Conservation (phyloP, 2,113 vertebrate genomes). For the Leptobrachium ailaonicum region DNA sequence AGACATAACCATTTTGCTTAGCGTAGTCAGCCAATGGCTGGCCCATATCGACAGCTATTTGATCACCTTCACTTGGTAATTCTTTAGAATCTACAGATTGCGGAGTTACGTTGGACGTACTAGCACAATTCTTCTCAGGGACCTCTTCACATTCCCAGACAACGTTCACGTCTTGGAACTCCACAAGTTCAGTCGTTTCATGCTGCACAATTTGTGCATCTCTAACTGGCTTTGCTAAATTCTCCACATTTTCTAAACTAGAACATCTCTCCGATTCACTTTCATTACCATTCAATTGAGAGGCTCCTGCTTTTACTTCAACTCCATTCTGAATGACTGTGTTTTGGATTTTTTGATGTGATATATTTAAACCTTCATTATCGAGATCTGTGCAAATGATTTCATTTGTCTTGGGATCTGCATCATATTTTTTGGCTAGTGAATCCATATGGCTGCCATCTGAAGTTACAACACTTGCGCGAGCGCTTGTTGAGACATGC, state of each 20-base stretch:
- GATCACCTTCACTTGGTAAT: not conserved
- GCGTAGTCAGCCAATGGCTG: slow-evolving; percentile 20
- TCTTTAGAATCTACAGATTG: not conserved
- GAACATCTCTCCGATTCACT: not conserved
- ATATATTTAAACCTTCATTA: not conserved
- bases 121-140: not conserved
- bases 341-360: not conserved
- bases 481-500: not conserved
- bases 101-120: not conserved
- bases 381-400: not conserved
- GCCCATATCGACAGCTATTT: not conserved
- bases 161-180: not conserved
- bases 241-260: not conserved
- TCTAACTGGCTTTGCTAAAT: not conserved
- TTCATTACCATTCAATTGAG: not conserved
- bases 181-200: not conserved
- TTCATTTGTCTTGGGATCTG: not conserved
- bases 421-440: not conserved
- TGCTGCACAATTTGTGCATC: not conserved
- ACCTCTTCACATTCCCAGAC: slow-evolving; percentile 44
- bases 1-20: slow-evolving; percentile 54
- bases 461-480: not conserved
- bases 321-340: not conserved
- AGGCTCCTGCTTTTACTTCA: not conserved
- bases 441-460: not conserved